phyloP scores from a whole-genome alignment of 1,140 invertebrate species.

The Metopolophium dirhodum region DNA sequence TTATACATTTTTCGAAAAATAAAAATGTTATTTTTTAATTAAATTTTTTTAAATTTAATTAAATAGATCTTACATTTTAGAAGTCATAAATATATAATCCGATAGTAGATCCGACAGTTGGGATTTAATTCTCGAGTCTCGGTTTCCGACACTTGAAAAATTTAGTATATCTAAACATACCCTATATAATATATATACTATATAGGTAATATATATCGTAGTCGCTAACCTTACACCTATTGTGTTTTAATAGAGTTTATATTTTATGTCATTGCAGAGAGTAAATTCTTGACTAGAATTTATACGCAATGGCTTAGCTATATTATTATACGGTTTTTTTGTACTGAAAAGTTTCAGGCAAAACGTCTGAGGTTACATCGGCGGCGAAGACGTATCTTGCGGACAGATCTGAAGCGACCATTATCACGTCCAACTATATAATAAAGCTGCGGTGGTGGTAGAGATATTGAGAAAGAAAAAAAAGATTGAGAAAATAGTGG shows the following conservation, averaged over 20 bases:
- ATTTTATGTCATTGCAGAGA: background rate
- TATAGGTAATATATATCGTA: background rate
- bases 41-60: background rate
- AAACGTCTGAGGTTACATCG: background rate
- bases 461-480: background rate
- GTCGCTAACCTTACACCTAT: background rate
- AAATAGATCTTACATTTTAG: background rate
- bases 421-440: background rate
- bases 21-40: background rate
- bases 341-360: background rate
- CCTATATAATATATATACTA: background rate
- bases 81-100: conserved; percentile 23
- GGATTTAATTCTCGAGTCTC: background rate
- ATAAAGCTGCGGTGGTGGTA: background rate
- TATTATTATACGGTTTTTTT: background rate
- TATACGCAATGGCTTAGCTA: background rate
- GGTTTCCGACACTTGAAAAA: conserved; percentile 15
- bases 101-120: background rate
- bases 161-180: background rate
- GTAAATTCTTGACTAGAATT: background rate
- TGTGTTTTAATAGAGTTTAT: background rate
- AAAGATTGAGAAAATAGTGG: background rate
- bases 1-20: background rate
- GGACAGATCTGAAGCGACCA: background rate
- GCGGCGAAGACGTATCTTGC: background rate